Conservation (phyloP, 2,888 invertebrate species). For the Loripinus fragilis region DNA sequence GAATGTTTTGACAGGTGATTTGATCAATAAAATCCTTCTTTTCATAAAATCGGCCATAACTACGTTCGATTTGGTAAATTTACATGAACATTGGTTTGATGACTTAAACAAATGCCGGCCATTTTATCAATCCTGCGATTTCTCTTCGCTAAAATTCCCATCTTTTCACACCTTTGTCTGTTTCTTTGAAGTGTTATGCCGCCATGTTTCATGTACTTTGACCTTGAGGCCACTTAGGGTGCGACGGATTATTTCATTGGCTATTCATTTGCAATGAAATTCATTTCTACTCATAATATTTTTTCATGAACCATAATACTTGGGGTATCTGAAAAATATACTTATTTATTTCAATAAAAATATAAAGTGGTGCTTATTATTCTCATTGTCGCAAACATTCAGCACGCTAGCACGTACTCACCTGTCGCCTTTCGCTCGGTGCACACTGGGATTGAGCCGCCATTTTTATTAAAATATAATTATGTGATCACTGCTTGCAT, state of each 20-base stretch:
- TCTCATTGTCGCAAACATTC: too few species aligned
- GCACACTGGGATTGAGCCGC: too few species aligned
- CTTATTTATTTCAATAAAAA: neutral
- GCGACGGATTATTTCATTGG: constrained; percentile 42
- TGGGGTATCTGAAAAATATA: too few species aligned
- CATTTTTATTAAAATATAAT: too few species aligned
- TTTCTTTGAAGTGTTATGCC: constrained; percentile 66
- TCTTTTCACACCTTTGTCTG: constrained; percentile 77
- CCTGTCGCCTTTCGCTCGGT: too few species aligned
- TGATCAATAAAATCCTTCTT: neutral
- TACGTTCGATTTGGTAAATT: constrained; percentile 24
- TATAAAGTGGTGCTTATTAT: too few species aligned
- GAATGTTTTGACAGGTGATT: constrained; percentile 13
- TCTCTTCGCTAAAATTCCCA: constrained; percentile 58
- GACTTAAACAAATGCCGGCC: neutral
- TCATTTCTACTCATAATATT: neutral
- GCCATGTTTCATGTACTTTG: constrained; percentile 82
- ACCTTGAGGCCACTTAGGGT: constrained; percentile 78
- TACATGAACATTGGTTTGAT: constrained; percentile 18
- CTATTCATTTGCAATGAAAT: neutral
- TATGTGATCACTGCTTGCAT: too few species aligned
- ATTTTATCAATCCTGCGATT: constrained; percentile 19
- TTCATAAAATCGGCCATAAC: neutral
- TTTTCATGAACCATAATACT: too few species aligned
- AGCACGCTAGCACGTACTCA: too few species aligned